Base-by-base conservation (phyloP, 1,140 invertebrate genomes). In the Amyelois transitella region DNA sequence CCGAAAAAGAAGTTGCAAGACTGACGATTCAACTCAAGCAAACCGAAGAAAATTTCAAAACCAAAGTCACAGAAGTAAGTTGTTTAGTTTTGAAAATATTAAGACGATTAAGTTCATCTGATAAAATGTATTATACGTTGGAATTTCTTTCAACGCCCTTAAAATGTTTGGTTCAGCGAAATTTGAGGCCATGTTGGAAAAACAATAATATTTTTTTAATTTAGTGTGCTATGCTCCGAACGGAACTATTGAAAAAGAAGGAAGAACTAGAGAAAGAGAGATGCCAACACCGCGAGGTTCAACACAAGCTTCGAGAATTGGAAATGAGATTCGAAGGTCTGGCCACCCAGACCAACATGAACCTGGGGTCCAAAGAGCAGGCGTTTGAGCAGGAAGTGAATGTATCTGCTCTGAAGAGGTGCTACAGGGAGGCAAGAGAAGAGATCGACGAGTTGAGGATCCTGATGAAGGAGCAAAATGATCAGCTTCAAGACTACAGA, bases 401-500 rank as follows among this genome's bases (percentile, higher is more conserved):
- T 50, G 69, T 93, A 7, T 77, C 88, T 10, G 86, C 92, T 0
- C 75, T 91, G 0, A 93, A 92, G 64, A 91, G 92, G 72, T 89
- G 92, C 63, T 93, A 91, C 64, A 73, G 91, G 7, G 92, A 93
- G 67, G 88, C 90, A 0, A 90, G 92, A 60, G 92, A 93, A 45
- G 92, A 94, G 65, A 78, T 93, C 8, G 91, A 94, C 22, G 94
- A 94, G 72, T 76, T 93, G 38, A 89, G 92, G 55, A 88, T 88
- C 7, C 75, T 93, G 14, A 91, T 94, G 74, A 91, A 93, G 55
- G 93, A 94, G 69, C 92, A 94, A 68, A 91, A 92, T 6, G 79
- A 88, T 12, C 93, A 94, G 77, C 65, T 94, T 2, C 93, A 94
- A 53, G 93, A 94, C 59, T 94, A 94, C 68, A 89, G 93, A 54